Conservation (phyloP, 2,113 vertebrate genomes). For the Murina feae region DNA sequence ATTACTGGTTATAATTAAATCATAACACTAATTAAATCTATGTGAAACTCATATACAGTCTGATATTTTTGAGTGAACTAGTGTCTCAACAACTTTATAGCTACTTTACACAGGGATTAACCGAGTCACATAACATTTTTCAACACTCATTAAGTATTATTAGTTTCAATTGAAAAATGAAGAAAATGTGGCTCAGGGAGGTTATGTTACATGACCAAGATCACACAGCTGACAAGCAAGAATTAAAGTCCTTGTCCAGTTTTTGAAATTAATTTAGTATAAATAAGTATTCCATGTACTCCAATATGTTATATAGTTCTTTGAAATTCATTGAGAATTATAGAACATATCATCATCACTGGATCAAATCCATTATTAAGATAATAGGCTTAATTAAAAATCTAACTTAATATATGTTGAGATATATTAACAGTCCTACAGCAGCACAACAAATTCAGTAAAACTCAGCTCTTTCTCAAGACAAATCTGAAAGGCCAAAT, state of each 20-base stretch:
- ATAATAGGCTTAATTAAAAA: slow-evolving; percentile 6
- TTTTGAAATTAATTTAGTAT: neutral
- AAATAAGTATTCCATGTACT: slow-evolving; percentile 4
- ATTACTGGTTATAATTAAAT: slow-evolving; percentile 30
- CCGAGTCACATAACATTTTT: neutral
- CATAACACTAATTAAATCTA: neutral
- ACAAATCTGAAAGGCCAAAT: neutral
- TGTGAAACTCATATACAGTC: neutral
- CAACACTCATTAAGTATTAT: neutral
- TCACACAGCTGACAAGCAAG: neutral
- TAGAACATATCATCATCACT: neutral
- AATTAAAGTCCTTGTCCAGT: neutral
- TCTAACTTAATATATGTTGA: neutral
- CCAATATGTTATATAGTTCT: neutral
- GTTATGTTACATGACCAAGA: neutral
- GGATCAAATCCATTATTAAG: neutral
- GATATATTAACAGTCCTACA: neutral
- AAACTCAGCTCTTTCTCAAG: neutral
- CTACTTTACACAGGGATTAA: neutral
- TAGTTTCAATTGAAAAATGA: slow-evolving; percentile 16
- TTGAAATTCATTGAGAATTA: slow-evolving; percentile 11
- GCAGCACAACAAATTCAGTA: neutral
- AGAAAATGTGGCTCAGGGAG: neutral
- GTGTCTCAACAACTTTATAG: neutral
- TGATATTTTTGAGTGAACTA: neutral